Conservation (phyloP, 2,113 vertebrate species). For the Mungos mungo region DNA sequence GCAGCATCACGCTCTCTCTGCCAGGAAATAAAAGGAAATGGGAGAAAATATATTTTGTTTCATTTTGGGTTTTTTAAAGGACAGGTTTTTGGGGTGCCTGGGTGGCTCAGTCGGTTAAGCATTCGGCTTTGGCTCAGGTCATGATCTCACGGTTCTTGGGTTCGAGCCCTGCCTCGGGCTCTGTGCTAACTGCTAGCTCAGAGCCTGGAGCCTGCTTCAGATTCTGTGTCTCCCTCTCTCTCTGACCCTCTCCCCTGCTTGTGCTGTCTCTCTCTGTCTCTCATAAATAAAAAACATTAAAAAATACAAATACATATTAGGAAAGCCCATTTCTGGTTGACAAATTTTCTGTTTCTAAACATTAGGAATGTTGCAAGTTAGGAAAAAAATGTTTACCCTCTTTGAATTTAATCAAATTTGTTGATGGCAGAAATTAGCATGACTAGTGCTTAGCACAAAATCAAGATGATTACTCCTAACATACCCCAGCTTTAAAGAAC, state of each 20-base stretch:
- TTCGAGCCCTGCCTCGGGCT: too few species aligned
- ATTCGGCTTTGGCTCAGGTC: too few species aligned
- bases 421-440: conserved; percentile 78
- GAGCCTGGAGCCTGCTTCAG: too few species aligned
- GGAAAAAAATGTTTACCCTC: conserved; percentile 67
- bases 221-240: too few species aligned
- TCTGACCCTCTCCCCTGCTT: too few species aligned
- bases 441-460: conserved; percentile 70
- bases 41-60: background rate
- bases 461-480: conserved; percentile 70
- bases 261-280: too few species aligned
- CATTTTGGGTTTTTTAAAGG: background rate
- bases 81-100: background rate
- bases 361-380: conserved; percentile 61
- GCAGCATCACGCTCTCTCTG: background rate
- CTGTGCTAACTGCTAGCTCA: too few species aligned
- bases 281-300: too few species aligned
- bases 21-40: background rate
- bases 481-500: conserved; percentile 42
- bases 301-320: background rate
- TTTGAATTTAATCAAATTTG: conserved; percentile 77
- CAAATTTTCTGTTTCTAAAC: conserved; percentile 74
- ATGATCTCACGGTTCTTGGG: too few species aligned
- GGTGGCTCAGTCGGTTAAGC: too few species aligned
- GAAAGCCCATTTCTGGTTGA: conserved; percentile 43